Evolutionary conservation across 1,140 invertebrate genomes (phyloP).

Genomic region (Philaenus spumarius): DNA sequence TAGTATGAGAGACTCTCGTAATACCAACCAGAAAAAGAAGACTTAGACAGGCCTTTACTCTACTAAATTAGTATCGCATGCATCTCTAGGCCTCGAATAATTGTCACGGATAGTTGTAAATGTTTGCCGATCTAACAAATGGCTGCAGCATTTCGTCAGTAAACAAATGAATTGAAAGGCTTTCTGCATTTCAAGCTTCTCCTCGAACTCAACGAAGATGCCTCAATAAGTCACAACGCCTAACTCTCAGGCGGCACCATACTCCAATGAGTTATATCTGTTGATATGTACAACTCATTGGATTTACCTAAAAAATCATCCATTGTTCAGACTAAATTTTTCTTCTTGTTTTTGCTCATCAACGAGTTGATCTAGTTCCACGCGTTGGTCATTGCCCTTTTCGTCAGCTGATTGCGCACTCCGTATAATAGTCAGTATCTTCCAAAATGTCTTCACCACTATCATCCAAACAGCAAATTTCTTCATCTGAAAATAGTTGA

Average conservation of each 20-base stretch:
- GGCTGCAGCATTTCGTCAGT: constrained; percentile 15
- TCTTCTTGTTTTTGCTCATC: not conserved
- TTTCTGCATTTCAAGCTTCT: constrained; percentile 3
- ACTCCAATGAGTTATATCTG: not conserved
- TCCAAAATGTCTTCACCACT: not conserved
- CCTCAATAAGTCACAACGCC: constrained; percentile 9
- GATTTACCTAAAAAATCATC: not conserved
- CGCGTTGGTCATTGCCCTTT: not conserved
- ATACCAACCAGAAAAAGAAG: constrained; percentile 19
- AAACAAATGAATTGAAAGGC: constrained; percentile 15
- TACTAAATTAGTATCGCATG: constrained; percentile 14
- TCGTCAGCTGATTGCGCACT: not conserved
- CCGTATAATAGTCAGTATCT: not conserved
- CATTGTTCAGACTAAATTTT: not conserved
- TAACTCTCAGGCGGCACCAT: not conserved
- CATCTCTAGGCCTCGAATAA: constrained; percentile 21
- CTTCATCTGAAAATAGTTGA: not conserved
- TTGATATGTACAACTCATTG: not conserved
- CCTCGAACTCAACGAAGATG: constrained; percentile 16
- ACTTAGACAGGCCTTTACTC: constrained; percentile 19
- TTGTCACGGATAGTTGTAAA: constrained; percentile 15
- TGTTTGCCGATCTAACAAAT: constrained; percentile 18
- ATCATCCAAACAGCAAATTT: not conserved
- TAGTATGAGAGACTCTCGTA: constrained; percentile 11
- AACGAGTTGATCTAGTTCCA: too few relatives aligned